Evolutionary conservation across 1,140 invertebrate species (phyloP), one percentile per base, ranked within the genome.

Genomic region (Zaprionus ornatus): DNA sequence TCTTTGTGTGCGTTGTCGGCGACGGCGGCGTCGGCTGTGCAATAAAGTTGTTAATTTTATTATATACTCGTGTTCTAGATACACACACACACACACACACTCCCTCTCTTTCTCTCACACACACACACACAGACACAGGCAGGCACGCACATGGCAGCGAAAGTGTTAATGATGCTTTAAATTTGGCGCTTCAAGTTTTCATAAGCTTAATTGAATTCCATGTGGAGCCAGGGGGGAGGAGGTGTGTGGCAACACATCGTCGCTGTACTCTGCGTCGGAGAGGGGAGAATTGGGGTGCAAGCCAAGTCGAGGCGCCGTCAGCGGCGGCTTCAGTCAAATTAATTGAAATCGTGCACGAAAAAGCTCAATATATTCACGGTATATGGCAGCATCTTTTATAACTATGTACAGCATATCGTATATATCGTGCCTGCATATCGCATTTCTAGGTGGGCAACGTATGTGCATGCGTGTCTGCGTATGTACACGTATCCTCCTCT

Each of bases 1-100:
- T 21, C 21, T 15, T 65, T 52, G 62, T 50, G 29, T 15, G 52
- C 29, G 48, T 32, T 35, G 63, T 60, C 64, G 48, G 23, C 21
- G 63, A 9, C 50, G 79, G 42, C 73, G 66, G 50, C 21, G 48
- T 21, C 48, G 21, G 19, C 65, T 74, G 66, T 82, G 70, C 74
- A 82, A 82, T 82, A 82, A 82, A 82, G 75, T 82, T 82, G 80
- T 82, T 82, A 82, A 82, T 82, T 82, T 82, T 82, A 82, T 82
- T 82, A 82, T 78, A 74, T 35, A 40, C 35, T 35, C 21, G 29
- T n/a, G 66, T 62, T 70, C 71, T 76, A 73, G 73, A 75, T 70
- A 76, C 37, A 64, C 42, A 59, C 52, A 66, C 23, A 65, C 60
- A 55, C 42, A 3, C n/a, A 9, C n/a, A 17, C 40, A 17, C 27